Evolutionary conservation across 2,888 invertebrate species (phyloP).

Genomic region (Pyrrhia umbra): DNA sequence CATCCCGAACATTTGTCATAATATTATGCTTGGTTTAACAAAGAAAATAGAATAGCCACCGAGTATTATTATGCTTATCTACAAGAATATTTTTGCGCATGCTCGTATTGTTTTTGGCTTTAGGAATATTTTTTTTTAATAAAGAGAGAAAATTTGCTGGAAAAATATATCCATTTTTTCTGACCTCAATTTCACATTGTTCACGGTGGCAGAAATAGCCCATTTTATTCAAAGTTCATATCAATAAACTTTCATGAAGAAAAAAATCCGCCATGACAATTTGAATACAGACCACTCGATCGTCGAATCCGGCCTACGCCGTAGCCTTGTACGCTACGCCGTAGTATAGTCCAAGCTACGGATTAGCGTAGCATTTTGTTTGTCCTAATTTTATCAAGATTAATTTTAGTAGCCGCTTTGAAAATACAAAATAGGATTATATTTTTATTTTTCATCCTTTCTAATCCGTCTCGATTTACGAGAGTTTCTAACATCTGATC

Average conservation of each 20-base stretch:
- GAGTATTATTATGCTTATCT: background rate
- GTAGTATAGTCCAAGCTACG: background rate
- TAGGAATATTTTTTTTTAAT: too few relatives aligned
- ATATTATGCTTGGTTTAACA: constrained; percentile 15
- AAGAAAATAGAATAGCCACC: constrained; percentile 18
- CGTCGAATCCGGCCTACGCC: too few relatives aligned
- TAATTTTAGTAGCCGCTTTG: background rate
- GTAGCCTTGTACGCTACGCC: too few relatives aligned
- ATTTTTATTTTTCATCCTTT: background rate
- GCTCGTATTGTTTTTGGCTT: background rate
- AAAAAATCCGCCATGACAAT: too few relatives aligned
- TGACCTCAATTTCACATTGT: too few relatives aligned
- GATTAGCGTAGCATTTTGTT: background rate
- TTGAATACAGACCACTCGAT: too few relatives aligned
- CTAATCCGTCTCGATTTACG: background rate
- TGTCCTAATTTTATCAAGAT: background rate
- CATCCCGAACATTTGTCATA: constrained; percentile 10
- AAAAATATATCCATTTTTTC: too few relatives aligned
- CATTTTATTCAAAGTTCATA: too few relatives aligned
- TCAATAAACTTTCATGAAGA: too few relatives aligned
- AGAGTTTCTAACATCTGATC: background rate
- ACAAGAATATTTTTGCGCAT: background rate
- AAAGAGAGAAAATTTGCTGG: too few relatives aligned
- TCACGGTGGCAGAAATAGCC: too few relatives aligned
- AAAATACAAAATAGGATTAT: background rate